Evolutionary conservation across 1,140 invertebrate genomes (phyloP).

Genomic region (Microvelia longipes): DNA sequence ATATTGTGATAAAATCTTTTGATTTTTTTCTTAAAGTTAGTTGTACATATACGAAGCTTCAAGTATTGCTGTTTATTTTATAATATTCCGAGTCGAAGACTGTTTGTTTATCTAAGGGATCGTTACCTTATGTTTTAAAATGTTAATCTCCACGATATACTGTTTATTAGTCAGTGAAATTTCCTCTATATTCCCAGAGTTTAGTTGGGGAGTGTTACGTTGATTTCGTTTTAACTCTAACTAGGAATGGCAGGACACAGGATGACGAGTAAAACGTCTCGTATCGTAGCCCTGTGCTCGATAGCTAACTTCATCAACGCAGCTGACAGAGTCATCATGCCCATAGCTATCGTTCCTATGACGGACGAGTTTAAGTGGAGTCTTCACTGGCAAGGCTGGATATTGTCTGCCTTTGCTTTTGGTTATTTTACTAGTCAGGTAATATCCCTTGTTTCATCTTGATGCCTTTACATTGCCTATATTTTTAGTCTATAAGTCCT

Average conservation of each 20-base stretch:
- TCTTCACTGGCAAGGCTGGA: conserved; percentile 59
- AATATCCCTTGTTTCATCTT: conserved; percentile 16
- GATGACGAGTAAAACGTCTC: conserved; percentile 37
- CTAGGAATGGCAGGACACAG: conserved; percentile 11
- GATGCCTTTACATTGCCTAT: not conserved
- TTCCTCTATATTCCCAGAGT: not conserved
- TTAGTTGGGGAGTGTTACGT: not conserved
- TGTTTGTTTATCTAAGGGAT: not conserved
- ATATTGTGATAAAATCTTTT: no score
- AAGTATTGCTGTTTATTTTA: no score
- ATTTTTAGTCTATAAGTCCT: not conserved
- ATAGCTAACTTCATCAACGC: conserved; percentile 66
- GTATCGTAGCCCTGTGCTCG: conserved; percentile 52
- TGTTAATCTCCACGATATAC: not conserved
- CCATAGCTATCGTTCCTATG: conserved; percentile 63
- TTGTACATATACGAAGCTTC: no score
- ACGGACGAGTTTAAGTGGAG: conserved; percentile 56
- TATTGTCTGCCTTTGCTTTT: conserved; percentile 60
- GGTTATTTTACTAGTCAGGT: conserved; percentile 68
- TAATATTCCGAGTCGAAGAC: no score
- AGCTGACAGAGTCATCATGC: conserved; percentile 65
- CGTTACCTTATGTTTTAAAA: not conserved
- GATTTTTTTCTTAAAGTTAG: no score
- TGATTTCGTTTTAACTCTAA: not conserved
- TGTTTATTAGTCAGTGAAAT: not conserved